Evolutionary conservation across 2,797 vertebrate genomes (phyloP).

Genomic region (Myotis vivesi): DNA sequence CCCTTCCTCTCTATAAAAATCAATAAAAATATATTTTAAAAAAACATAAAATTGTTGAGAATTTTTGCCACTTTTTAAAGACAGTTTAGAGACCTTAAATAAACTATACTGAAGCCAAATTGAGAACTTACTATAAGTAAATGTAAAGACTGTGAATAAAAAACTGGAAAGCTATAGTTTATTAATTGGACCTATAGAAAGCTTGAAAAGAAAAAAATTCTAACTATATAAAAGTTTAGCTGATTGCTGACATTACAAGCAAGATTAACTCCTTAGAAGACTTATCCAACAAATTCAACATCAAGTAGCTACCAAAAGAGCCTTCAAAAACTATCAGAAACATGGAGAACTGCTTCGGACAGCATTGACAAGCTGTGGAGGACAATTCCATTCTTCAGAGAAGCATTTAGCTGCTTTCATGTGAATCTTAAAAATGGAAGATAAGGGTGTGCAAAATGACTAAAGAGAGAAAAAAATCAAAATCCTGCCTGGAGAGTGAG

Average conservation of each 20-base stretch:
- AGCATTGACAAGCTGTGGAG: not conserved
- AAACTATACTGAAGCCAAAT: not conserved
- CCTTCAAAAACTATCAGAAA: not conserved
- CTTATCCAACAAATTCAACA: not conserved
- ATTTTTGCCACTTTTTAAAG: not conserved
- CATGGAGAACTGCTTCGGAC: not conserved
- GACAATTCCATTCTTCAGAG: not conserved
- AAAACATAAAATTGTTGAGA: not conserved
- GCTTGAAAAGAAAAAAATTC: not conserved
- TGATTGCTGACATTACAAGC: not conserved
- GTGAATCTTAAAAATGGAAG: not conserved
- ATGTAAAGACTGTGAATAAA: not conserved
- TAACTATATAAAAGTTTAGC: not conserved
- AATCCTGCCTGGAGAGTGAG: not conserved
- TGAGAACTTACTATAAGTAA: not conserved
- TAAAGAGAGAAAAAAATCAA: not conserved
- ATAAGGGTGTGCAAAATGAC: not conserved
- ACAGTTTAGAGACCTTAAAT: not conserved
- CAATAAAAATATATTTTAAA: too few species aligned
- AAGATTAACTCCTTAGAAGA: not conserved
- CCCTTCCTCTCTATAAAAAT: too few species aligned
- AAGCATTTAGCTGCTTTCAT: not conserved
- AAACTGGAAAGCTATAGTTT: not conserved
- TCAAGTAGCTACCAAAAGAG: not conserved
- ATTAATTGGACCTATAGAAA: not conserved